Evolutionary conservation across 2,888 invertebrate genomes (phyloP).

Genomic region (Podotricha telesiphe): DNA sequence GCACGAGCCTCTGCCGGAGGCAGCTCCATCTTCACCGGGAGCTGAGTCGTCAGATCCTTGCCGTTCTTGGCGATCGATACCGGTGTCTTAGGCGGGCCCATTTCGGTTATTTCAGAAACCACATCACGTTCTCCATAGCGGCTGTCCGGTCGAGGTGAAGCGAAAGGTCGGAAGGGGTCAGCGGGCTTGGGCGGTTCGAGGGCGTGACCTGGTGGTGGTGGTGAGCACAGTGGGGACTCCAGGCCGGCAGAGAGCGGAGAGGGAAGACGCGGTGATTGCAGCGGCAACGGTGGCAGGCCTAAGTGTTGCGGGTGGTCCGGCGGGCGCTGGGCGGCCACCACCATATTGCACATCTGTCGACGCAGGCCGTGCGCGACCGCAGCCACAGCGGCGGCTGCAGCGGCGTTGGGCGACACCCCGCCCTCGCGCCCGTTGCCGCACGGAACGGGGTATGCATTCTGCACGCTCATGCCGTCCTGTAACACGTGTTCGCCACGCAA

Average conservation of each 20-base stretch:
- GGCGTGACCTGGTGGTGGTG: conserved; percentile 86
- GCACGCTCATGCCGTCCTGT: conserved; percentile 85
- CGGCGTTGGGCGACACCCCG: conserved; percentile 85
- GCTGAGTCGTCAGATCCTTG: conserved; percentile 77
- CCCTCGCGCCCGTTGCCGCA: conserved; percentile 83
- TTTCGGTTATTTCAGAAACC: conserved; percentile 66
- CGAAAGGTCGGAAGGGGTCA: conserved; percentile 83
- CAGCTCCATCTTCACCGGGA: conserved; percentile 89
- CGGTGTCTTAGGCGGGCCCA: conserved; percentile 76
- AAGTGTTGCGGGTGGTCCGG: conserved; percentile 78
- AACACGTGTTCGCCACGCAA: conserved; percentile 59
- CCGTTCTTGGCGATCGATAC: conserved; percentile 63
- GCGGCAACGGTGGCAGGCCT: conserved; percentile 69
- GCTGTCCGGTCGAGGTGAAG: conserved; percentile 82
- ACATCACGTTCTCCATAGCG: conserved; percentile 88
- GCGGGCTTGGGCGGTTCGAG: conserved; percentile 84
- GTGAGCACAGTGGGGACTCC: conserved; percentile 86
- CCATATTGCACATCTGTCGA: conserved; percentile 94
- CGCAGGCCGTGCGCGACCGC: conserved; percentile 93
- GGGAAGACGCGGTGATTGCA: conserved; percentile 75
- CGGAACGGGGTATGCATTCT: conserved; percentile 82
- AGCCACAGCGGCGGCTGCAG: conserved; percentile 92
- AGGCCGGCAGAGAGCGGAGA: conserved; percentile 84
- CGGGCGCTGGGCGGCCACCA: conserved; percentile 82
- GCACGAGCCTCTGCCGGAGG: conserved; percentile 83